A percentile compares a stretch with the other conserved stretches of the same genome.
Conservation (phyloP, 2,888 invertebrate genomes). For the Drosophila tripunctata region DNA sequence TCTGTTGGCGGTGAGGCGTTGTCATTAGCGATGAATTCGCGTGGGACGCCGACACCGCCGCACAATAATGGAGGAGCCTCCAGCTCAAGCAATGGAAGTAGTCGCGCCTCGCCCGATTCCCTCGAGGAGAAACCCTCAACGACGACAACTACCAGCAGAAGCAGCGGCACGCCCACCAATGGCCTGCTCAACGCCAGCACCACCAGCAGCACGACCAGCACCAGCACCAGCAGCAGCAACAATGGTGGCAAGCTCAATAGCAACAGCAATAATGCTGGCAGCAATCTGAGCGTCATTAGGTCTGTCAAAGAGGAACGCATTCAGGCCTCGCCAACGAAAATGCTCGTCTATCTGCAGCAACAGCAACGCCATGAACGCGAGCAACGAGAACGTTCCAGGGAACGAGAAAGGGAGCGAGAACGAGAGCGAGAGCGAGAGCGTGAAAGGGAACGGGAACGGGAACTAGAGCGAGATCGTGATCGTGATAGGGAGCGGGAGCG, state of each 20-base stretch:
- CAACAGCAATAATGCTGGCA: slow-evolving; percentile 32
- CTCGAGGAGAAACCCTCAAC: slow-evolving; percentile 83
- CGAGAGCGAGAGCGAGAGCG: no score
- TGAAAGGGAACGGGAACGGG: slow-evolving; percentile 67
- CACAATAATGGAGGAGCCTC: slow-evolving; percentile 82
- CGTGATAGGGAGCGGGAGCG: slow-evolving; percentile 70
- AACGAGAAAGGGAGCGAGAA: slow-evolving; percentile 10
- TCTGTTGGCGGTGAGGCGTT: slow-evolving; percentile 42
- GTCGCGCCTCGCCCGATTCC: slow-evolving; percentile 84
- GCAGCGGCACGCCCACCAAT: slow-evolving; percentile 67
- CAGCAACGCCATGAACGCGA: slow-evolving; percentile 67
- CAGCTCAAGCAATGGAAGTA: slow-evolving; percentile 81
- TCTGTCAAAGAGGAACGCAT: slow-evolving; percentile 84
- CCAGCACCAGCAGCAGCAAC: slow-evolving; percentile 3
- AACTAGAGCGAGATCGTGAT: slow-evolving; percentile 64
- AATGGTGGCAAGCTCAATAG: slow-evolving; percentile 28
- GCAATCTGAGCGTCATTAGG: slow-evolving; percentile 83
- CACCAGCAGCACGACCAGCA: slow-evolving; percentile 15
- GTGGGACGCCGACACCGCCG: slow-evolving; percentile 80
- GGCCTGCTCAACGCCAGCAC: slow-evolving; percentile 60
- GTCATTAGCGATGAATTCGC: slow-evolving; percentile 48
- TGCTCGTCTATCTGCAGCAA: slow-evolving; percentile 81
- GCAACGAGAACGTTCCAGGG: slow-evolving; percentile 62
- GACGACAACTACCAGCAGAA: slow-evolving; percentile 60
- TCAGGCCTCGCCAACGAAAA: slow-evolving; percentile 82